Conservation (phyloP, 2,113 vertebrate genomes). For the Mesitornis unicolor region DNA sequence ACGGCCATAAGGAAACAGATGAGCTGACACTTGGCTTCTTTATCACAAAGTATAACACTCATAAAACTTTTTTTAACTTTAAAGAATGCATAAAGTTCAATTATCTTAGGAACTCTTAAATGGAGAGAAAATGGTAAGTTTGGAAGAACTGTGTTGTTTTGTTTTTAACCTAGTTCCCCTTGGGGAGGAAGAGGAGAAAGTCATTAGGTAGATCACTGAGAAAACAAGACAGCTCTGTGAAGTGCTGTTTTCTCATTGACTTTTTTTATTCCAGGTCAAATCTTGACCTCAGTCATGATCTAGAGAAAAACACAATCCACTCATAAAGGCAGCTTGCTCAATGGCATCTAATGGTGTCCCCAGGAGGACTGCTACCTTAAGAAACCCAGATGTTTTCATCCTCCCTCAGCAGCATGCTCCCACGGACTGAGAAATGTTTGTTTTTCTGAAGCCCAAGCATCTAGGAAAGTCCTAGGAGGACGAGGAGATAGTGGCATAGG, state of each 20-base stretch:
- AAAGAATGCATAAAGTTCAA: background rate
- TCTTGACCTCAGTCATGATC: background rate
- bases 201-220: background rate
- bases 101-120: background rate
- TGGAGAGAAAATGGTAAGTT: background rate
- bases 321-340: background rate
- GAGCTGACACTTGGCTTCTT: background rate
- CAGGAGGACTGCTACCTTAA: background rate
- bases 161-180: background rate
- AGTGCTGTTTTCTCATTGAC: background rate
- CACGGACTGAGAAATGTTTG: background rate
- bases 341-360: background rate
- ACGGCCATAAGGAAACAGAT: background rate
- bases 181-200: background rate
- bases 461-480: background rate
- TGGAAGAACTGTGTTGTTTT: background rate
- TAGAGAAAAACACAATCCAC: background rate
- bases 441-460: background rate
- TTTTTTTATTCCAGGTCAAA: background rate
- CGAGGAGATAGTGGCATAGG: background rate
- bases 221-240: background rate
- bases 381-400: background rate
- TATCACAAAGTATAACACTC: background rate
- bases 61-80: background rate
- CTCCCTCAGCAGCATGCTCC: background rate